A percentile compares a stretch with the other conserved stretches of the same genome.
phyloP scores from a whole-genome alignment of 2,113 vertebrate species.

The Leucopsar rothschildi region DNA sequence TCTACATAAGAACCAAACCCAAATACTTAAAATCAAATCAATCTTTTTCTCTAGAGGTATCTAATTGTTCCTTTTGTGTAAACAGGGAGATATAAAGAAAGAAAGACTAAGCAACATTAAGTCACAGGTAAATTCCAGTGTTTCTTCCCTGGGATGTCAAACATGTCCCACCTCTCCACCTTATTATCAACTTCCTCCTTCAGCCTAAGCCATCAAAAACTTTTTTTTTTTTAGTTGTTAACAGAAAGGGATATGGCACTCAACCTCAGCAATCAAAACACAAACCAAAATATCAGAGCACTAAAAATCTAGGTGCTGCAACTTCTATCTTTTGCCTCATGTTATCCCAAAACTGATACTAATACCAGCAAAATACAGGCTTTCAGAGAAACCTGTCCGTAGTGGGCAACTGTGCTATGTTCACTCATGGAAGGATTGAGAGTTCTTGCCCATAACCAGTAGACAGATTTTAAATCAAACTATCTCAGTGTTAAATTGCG shows the following conservation, averaged over 20 bases:
- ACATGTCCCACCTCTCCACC: not conserved
- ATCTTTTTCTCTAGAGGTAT: not conserved
- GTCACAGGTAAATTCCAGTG: not conserved
- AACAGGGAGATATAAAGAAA: not conserved
- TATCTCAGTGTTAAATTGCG: not conserved
- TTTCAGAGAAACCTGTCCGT: not conserved
- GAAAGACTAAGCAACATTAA: not conserved
- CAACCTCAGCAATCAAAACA: not conserved
- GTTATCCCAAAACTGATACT: not conserved
- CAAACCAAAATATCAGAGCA: not conserved
- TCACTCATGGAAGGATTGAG: not conserved
- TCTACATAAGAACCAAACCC: fast-evolving
- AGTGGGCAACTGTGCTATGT: not conserved
- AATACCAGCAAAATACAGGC: not conserved
- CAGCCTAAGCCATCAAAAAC: not conserved
- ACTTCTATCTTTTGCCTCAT: not conserved
- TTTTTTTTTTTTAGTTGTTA: not conserved
- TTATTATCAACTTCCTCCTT: not conserved
- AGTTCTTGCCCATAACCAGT: not conserved
- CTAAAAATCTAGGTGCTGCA: not conserved
- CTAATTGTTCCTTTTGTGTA: not conserved
- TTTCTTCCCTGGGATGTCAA: not conserved
- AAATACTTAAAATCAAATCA: not conserved
- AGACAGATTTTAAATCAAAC: not conserved
- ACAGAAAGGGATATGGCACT: not conserved